These are phyloP conservation scores for Phasianus colchicus DNA, from an alignment of 2,113 vertebrate species.

Conservation along the genomic window DNA sequence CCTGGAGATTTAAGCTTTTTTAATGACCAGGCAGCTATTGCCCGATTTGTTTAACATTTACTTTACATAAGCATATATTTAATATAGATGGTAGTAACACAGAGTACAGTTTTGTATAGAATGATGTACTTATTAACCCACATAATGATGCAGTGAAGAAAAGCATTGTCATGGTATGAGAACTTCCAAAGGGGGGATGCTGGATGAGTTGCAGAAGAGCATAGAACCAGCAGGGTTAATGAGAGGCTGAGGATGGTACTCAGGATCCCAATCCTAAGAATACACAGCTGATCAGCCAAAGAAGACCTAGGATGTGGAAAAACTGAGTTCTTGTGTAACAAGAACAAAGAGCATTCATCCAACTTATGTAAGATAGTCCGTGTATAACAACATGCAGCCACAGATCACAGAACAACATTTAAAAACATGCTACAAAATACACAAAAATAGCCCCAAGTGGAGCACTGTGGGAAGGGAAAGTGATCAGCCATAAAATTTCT, in stretches of 20 bases:
- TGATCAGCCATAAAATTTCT: background rate
- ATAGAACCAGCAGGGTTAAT: background rate
- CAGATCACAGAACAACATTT: background rate
- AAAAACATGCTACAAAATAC: background rate
- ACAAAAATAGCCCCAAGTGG: background rate
- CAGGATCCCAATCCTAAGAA: background rate
- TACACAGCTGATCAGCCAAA: background rate
- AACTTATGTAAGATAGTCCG: accelerated
- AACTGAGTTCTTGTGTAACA: background rate
- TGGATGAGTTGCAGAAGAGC: background rate
- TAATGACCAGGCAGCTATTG: background rate
- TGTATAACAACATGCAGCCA: background rate
- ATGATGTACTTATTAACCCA: accelerated
- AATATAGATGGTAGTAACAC: background rate
- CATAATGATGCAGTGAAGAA: accelerated
- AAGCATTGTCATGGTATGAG: background rate
- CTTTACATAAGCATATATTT: background rate
- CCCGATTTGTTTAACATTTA: conserved; percentile 10
- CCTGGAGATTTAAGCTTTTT: background rate
- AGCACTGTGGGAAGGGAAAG: background rate
- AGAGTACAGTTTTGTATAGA: background rate
- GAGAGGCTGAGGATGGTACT: background rate
- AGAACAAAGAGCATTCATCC: background rate
- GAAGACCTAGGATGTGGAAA: background rate
- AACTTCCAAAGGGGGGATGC: background rate